Evolutionary conservation across 2,888 invertebrate species (phyloP).

Genomic region (Phalera bucephala): DNA sequence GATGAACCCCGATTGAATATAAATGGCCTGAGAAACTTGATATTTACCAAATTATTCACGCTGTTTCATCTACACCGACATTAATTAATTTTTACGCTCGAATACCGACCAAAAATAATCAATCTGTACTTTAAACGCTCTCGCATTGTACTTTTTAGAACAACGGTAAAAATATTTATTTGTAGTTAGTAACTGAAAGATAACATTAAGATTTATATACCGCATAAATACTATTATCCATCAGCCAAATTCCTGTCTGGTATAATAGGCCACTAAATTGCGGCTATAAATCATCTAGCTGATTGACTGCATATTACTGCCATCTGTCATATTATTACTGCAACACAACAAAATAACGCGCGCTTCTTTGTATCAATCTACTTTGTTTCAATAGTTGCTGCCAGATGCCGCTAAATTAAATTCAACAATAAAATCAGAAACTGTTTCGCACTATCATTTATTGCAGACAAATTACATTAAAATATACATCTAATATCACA

Average conservation of each 20-base stretch:
- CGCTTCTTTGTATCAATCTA: too few species aligned
- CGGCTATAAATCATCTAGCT: conserved; percentile 18
- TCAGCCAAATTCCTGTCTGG: conserved; percentile 23
- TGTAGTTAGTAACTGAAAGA: conserved; percentile 2
- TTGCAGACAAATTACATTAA: conserved; percentile 8
- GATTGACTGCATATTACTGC: conserved; percentile 7
- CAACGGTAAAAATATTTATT: not conserved
- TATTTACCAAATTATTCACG: conserved; percentile 28
- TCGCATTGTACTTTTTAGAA: not conserved
- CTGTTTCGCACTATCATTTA: conserved; percentile 13
- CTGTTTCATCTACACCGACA: conserved; percentile 14
- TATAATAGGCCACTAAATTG: conserved; percentile 20
- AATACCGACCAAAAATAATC: conserved; percentile 1
- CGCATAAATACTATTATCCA: conserved; percentile 24
- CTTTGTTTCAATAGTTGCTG: not conserved
- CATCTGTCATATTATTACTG: conserved; percentile 5
- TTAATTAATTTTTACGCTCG: conserved; percentile 30
- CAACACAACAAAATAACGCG: conserved; percentile 1
- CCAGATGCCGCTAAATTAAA: conserved; percentile 15
- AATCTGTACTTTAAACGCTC: not conserved
- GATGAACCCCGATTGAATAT: conserved; percentile 35
- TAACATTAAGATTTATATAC: conserved; percentile 16
- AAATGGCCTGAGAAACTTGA: conserved; percentile 33
- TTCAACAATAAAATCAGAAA: not conserved
- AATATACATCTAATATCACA: conserved; percentile 44